A percentile compares a stretch with the other conserved stretches of the same genome.
These are phyloP conservation scores for Bombus consobrinus DNA, from an alignment of 1,140 invertebrate species.

Conservation along the genomic window DNA sequence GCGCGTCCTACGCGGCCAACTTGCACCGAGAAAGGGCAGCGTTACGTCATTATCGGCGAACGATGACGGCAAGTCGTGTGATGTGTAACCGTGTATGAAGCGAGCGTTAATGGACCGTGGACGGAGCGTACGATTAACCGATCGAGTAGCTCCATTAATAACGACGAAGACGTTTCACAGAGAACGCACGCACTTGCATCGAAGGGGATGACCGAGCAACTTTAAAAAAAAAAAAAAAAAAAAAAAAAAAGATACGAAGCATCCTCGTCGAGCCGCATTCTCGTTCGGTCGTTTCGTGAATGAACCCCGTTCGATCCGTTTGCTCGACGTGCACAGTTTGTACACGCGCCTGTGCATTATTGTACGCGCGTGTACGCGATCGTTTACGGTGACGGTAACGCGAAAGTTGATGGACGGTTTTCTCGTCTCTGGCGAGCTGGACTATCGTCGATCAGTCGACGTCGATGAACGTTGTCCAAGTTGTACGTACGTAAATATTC, in stretches of 20 bases:
- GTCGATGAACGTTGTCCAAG: too few species aligned
- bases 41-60: conserved; percentile 64
- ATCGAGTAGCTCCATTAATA: conserved; percentile 66
- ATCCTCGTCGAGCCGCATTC: neutral
- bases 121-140: conserved; percentile 52
- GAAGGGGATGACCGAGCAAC: neutral
- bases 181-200: conserved; percentile 37
- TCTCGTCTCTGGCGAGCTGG: too few species aligned
- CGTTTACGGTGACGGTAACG: neutral
- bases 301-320: conserved; percentile 1
- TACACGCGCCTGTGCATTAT: neutral
- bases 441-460: neutral
- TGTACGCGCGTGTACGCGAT: neutral
- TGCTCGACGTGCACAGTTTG: neutral
- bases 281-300: conserved; percentile 21
- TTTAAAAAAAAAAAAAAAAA: conserved; percentile 35
- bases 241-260: conserved; percentile 28
- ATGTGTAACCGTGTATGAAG: conserved; percentile 59
- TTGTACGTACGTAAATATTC: neutral
- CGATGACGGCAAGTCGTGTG: conserved; percentile 59
- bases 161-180: conserved; percentile 36
- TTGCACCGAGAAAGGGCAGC: conserved; percentile 38
- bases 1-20: conserved; percentile 34
- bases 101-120: conserved; percentile 59
- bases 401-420: neutral